Evolutionary conservation across 2,113 vertebrate species (phyloP).

Genomic region (Camelus bactrianus): DNA sequence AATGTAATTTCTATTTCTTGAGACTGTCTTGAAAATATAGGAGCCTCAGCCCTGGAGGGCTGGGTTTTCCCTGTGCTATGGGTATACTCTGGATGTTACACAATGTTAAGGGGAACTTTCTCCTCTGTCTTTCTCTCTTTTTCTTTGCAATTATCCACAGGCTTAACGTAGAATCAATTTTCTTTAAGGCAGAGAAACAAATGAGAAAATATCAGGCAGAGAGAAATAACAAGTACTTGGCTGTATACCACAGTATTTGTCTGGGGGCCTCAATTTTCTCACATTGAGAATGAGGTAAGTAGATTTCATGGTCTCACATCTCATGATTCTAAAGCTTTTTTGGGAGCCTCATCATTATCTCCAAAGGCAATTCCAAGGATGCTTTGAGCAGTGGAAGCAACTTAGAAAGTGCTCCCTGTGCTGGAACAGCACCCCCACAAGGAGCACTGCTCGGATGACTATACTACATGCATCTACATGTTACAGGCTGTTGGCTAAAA

Average conservation of each 20-base stretch:
- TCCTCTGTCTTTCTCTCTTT: background rate
- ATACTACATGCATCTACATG: background rate
- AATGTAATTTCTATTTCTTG: conserved; percentile 22
- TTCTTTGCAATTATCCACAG: background rate
- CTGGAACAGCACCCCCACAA: background rate
- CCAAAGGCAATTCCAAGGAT: background rate
- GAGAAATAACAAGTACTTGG: background rate
- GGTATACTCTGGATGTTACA: background rate
- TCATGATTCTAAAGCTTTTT: background rate
- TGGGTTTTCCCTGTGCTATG: background rate
- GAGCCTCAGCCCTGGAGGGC: background rate
- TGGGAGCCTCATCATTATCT: background rate
- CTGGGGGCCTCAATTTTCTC: background rate
- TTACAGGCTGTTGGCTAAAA: background rate
- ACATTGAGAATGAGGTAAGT: background rate
- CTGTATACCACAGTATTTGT: background rate
- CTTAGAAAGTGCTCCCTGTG: background rate
- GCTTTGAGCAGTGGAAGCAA: background rate
- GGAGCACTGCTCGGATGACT: background rate
- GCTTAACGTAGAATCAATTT: background rate
- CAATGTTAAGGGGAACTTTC: background rate
- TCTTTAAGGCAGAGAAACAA: background rate
- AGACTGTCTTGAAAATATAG: background rate
- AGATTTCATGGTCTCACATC: background rate
- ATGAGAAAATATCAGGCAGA: background rate